Evolutionary conservation across 92 coral and sea anemone genomes (phyloP).

Genomic region (Pocillopora meandrina): DNA sequence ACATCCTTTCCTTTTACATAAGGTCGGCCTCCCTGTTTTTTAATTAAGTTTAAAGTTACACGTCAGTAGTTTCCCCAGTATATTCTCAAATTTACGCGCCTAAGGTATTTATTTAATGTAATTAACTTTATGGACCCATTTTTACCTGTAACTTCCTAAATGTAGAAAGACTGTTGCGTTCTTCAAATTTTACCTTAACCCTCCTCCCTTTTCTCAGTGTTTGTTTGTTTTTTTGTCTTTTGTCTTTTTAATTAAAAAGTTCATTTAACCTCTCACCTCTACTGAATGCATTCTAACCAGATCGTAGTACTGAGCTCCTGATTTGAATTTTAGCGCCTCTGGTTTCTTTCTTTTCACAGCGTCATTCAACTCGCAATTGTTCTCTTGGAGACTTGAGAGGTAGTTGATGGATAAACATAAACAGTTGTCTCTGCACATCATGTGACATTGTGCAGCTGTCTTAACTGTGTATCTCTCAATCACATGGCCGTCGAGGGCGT

Average conservation of each 20-base stretch:
- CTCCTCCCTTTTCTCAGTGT: no score
- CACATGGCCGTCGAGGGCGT: neutral
- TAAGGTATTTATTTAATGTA: no score
- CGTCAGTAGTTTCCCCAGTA: no score
- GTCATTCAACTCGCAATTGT: neutral
- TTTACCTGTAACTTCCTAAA: no score
- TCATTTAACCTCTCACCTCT: neutral
- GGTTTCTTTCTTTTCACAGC: neutral
- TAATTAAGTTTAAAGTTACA: no score
- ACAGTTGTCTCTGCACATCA: constrained; percentile 4
- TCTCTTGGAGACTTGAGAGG: neutral
- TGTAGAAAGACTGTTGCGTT: no score
- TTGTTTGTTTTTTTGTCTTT: no score
- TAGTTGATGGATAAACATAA: neutral
- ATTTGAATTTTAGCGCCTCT: neutral
- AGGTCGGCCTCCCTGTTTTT: constrained; percentile 10
- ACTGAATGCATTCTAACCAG: neutral
- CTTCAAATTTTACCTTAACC: no score
- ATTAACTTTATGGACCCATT: no score
- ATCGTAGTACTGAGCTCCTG: neutral
- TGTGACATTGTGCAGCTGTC: neutral
- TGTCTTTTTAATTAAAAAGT: no score
- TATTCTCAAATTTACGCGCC: no score
- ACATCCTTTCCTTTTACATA: neutral
- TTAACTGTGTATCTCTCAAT: neutral